phyloP scores from a whole-genome alignment of 92 coral and sea anemone species.

The Desmophyllum pertusum region DNA sequence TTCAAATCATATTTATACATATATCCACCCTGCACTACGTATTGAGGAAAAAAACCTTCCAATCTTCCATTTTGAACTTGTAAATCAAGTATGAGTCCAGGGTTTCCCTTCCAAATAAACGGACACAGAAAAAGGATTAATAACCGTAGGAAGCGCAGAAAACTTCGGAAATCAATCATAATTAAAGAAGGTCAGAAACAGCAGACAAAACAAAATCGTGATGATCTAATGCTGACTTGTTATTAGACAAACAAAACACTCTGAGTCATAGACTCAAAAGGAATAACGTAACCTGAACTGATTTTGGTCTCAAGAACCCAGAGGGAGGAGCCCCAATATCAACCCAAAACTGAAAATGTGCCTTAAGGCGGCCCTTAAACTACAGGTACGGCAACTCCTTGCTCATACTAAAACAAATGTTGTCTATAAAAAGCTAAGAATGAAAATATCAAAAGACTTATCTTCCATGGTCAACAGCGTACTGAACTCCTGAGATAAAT shows the following conservation, averaged over 20 bases:
- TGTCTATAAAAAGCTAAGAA: conserved; percentile 17
- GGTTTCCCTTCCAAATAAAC: conserved; percentile 32
- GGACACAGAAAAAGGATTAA: conserved; percentile 40
- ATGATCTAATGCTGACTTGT: conserved; percentile 19
- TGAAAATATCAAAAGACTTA: background rate
- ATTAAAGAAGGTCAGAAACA: conserved; percentile 28
- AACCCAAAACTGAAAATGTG: conserved; percentile 21
- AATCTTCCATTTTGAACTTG: conserved; percentile 54
- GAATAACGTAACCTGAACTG: conserved; percentile 10
- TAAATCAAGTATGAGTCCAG: conserved; percentile 39
- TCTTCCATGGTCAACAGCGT: background rate
- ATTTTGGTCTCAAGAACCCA: conserved; percentile 36
- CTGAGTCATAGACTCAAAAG: background rate
- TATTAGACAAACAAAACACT: conserved; percentile 9
- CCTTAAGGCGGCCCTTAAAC: conserved; percentile 40
- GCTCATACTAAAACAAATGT: conserved; percentile 36
- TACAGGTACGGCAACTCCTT: conserved; percentile 28
- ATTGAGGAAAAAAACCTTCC: conserved; percentile 34
- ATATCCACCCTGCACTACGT: conserved; percentile 11
- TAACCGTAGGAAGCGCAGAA: conserved; percentile 7
- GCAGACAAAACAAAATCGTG: conserved; percentile 23
- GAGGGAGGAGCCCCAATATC: conserved; percentile 39
- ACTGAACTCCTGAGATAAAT: background rate
- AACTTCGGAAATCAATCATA: conserved; percentile 39
- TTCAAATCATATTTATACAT: conserved; percentile 46